Conservation (phyloP, 2,797 vertebrate genomes). For the Gymnothorax javanicus region DNA sequence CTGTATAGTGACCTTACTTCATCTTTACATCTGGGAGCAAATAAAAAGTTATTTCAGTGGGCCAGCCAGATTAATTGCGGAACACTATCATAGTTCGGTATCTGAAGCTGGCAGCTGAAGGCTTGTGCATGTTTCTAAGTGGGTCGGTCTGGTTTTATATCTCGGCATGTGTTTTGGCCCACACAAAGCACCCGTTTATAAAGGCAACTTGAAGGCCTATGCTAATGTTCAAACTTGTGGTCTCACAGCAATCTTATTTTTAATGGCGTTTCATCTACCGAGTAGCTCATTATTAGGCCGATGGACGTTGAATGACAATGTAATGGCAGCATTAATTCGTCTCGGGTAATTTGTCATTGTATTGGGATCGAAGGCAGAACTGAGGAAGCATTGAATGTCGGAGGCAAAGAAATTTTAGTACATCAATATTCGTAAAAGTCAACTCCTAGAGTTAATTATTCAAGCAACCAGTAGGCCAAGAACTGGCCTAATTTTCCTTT, state of each 20-base stretch:
- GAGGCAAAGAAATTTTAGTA: background rate
- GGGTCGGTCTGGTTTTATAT: too few relatives aligned
- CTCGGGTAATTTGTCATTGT: background rate
- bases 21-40: background rate
- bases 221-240: background rate
- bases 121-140: background rate
- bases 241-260: background rate
- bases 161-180: background rate
- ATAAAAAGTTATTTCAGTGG: background rate
- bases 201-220: background rate
- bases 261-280: background rate
- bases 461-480: background rate
- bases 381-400: background rate
- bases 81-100: background rate
- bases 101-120: background rate
- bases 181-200: background rate
- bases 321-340: background rate
- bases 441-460: background rate
- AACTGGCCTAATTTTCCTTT: background rate
- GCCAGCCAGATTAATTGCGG: background rate
- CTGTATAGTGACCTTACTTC: conserved; percentile 20
- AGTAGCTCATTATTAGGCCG: background rate
- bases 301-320: background rate
- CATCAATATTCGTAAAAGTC: background rate
- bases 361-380: background rate